Conservation (phyloP, 2,888 invertebrate species). For the Conistra vaccinii region DNA sequence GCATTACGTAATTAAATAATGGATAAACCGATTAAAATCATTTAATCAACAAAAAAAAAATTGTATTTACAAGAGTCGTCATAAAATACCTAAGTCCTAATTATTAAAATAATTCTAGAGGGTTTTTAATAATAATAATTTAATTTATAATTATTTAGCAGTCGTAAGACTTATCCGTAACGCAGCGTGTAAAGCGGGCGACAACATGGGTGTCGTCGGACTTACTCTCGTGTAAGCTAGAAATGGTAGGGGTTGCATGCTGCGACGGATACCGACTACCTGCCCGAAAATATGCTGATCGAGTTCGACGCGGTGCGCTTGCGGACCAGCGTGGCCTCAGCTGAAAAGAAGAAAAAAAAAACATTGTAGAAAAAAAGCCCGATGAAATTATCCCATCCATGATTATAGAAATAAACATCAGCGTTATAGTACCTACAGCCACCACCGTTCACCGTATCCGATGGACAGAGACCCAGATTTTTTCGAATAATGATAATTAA, state of each 20-base stretch:
- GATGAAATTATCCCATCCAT: background rate
- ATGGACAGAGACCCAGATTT: background rate
- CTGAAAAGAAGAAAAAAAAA: slow-evolving; percentile 86
- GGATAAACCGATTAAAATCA: slow-evolving; percentile 60
- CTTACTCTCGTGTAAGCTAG: slow-evolving; percentile 53
- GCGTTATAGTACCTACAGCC: background rate
- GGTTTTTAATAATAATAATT: slow-evolving; percentile 61
- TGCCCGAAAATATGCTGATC: slow-evolving; percentile 94
- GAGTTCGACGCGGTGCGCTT: slow-evolving; percentile 94
- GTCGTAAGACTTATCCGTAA: slow-evolving; percentile 60
- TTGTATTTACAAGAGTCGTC: slow-evolving; percentile 63
- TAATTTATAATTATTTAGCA: slow-evolving; percentile 63
- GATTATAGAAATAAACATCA: background rate
- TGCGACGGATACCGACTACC: slow-evolving; percentile 88
- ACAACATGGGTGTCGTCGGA: slow-evolving; percentile 36
- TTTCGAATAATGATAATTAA: background rate
- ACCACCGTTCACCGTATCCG: background rate
- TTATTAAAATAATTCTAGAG: slow-evolving; percentile 59
- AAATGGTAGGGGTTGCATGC: slow-evolving; percentile 61
- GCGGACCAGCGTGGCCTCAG: slow-evolving; percentile 93
- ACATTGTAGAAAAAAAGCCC: background rate
- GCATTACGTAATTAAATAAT: slow-evolving; percentile 70
- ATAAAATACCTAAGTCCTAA: slow-evolving; percentile 53
- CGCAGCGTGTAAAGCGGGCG: slow-evolving; percentile 49
- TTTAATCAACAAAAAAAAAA: slow-evolving; percentile 58